phyloP scores from a whole-genome alignment of 2,113 vertebrate genomes.

The Sterrhoptilus dennistouni region DNA sequence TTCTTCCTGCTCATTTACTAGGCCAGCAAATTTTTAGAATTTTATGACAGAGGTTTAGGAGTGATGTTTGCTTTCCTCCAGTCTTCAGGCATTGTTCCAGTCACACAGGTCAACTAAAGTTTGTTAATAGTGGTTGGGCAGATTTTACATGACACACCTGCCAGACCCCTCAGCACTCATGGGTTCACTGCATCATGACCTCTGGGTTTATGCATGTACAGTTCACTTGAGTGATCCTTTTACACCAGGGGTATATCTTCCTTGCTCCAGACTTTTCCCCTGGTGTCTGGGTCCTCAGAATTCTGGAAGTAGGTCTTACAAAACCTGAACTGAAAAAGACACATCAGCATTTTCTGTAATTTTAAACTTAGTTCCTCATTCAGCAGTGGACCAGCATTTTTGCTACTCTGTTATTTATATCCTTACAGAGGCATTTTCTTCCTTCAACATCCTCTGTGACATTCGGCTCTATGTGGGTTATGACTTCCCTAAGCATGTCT shows the following conservation, averaged over 20 bases:
- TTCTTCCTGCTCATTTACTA: neutral
- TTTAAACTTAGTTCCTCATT: neutral
- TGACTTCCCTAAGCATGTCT: neutral
- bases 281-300: neutral
- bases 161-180: fast-evolving
- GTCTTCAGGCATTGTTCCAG: neutral
- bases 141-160: neutral
- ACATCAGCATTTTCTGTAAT: neutral
- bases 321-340: neutral
- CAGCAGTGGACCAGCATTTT: neutral
- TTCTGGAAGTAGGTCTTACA: neutral
- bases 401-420: neutral
- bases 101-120: neutral
- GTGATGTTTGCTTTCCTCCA: neutral
- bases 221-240: neutral
- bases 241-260: neutral
- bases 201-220: neutral
- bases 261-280: neutral
- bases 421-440: neutral
- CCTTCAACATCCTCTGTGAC: neutral
- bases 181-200: neutral
- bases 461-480: neutral
- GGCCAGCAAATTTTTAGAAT: neutral
- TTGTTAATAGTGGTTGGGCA: neutral
- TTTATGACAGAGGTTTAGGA: neutral